These are phyloP conservation scores for Sakesphorus luctuosus DNA, from an alignment of 2,113 vertebrate species.

Conservation along the genomic window DNA sequence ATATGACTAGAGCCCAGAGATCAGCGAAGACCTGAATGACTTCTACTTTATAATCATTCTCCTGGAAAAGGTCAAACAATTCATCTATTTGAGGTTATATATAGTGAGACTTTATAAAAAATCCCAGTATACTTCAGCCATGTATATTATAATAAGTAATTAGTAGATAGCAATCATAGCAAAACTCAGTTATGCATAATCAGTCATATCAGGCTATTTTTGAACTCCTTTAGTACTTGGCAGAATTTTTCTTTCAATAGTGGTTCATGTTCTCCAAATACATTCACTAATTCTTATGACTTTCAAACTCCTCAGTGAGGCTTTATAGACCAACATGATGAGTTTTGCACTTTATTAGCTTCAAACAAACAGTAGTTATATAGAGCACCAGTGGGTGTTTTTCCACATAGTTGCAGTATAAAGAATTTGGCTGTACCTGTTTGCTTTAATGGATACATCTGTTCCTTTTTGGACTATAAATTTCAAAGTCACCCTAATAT, in stretches of 20 bases:
- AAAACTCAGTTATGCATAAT: background rate
- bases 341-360: background rate
- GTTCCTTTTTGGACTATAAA: conserved; percentile 26
- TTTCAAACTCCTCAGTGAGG: background rate
- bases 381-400: background rate
- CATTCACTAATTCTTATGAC: background rate
- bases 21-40: background rate
- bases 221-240: background rate
- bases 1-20: background rate
- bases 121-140: background rate
- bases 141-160: background rate
- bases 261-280: background rate
- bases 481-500: conserved; percentile 42
- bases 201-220: background rate
- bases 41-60: background rate
- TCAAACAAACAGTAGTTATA: background rate
- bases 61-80: background rate
- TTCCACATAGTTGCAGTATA: background rate
- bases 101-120: background rate
- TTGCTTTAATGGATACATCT: conserved; percentile 32
- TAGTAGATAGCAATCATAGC: background rate
- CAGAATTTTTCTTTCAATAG: background rate
- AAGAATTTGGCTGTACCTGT: background rate
- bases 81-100: background rate
- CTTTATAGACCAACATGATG: background rate